Evolutionary conservation across 2,888 invertebrate species (phyloP).

Genomic region (Prosopocoilus inquinatus): DNA sequence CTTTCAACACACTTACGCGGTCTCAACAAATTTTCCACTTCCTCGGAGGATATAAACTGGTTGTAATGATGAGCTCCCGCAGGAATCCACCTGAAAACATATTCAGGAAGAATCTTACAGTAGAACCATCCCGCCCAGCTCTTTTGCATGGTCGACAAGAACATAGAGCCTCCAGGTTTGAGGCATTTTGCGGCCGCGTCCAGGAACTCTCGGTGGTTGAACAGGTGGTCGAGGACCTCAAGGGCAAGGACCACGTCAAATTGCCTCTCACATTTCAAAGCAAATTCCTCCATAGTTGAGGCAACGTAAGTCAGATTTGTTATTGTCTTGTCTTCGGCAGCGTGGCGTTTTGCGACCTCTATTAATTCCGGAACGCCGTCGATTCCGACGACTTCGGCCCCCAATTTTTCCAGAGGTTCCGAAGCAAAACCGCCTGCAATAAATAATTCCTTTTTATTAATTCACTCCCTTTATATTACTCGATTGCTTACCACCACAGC

Average conservation of each 20-base stretch:
- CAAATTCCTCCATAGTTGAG: constrained; percentile 56
- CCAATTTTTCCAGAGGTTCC: constrained; percentile 64
- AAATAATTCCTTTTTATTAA: not conserved
- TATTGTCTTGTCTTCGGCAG: constrained; percentile 21
- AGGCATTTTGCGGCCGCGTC: constrained; percentile 38
- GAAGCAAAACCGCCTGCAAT: constrained; percentile 17
- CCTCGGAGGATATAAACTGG: constrained; percentile 70
- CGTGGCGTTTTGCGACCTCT: constrained; percentile 62
- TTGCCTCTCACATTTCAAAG: constrained; percentile 30
- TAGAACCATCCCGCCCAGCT: constrained; percentile 55
- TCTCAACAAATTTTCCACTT: not conserved
- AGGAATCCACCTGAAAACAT: constrained; percentile 67
- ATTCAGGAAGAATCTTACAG: constrained; percentile 69
- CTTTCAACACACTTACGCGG: not conserved
- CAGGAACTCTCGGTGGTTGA: constrained; percentile 56
- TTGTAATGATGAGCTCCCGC: constrained; percentile 83
- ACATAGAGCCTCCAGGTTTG: constrained; percentile 49
- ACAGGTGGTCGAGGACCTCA: constrained; percentile 68
- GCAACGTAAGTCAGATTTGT: constrained; percentile 41
- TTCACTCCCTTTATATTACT: too few relatives aligned
- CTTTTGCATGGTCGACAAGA: constrained; percentile 48
- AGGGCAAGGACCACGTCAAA: constrained; percentile 66
- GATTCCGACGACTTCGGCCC: constrained; percentile 73
- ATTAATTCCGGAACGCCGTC: constrained; percentile 73
- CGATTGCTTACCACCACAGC: constrained; percentile 70